Conservation (phyloP, 2,113 vertebrate species). For the Equus przewalskii region DNA sequence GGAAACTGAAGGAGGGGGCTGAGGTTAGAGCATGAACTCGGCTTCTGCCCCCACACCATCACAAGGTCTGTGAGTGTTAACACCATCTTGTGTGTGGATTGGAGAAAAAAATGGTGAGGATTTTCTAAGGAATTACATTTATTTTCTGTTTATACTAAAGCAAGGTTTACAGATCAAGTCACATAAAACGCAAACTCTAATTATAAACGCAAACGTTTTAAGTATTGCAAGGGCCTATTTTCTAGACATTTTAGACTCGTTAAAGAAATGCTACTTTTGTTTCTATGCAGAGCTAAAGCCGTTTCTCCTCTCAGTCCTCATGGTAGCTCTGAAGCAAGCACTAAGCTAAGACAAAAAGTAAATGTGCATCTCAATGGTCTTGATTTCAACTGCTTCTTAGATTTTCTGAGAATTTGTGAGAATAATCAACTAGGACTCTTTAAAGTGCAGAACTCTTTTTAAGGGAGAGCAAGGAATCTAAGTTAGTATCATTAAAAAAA, state of each 20-base stretch:
- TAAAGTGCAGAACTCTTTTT: background rate
- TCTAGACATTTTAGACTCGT: background rate
- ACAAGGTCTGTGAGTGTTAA: background rate
- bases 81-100: background rate
- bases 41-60: background rate
- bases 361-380: no score
- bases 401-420: background rate
- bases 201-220: background rate
- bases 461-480: background rate
- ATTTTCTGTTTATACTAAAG: background rate
- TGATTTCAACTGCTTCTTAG: background rate
- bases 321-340: background rate
- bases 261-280: background rate
- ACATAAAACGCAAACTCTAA: background rate
- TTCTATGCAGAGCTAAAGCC: no score
- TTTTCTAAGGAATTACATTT: background rate
- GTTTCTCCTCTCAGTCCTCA: fast-evolving
- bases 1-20: background rate
- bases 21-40: background rate
- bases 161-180: background rate
- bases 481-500: background rate
- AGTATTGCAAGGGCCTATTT: background rate
- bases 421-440: background rate
- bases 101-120: no score
- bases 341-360: background rate